Evolutionary conservation across 2,888 invertebrate genomes (phyloP).

Genomic region (Elmis aenea): DNA sequence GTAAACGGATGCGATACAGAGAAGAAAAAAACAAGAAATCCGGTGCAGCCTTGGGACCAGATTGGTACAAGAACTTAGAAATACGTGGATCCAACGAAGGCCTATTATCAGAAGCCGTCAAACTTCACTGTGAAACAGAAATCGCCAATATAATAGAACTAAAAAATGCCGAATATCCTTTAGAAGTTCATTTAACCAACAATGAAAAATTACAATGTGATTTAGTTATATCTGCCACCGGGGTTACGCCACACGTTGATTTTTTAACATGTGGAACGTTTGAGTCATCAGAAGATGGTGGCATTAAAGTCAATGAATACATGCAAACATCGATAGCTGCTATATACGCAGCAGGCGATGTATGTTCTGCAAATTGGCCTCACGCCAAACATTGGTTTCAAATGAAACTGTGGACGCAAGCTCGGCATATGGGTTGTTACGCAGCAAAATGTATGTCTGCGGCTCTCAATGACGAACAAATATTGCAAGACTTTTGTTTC

Average conservation of each 20-base stretch:
- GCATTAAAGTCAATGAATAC: slow-evolving; percentile 76
- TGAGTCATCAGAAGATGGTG: slow-evolving; percentile 64
- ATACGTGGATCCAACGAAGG: slow-evolving; percentile 49
- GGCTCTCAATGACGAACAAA: slow-evolving; percentile 54
- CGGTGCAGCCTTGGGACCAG: slow-evolving; percentile 94
- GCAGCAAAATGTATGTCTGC: slow-evolving; percentile 86
- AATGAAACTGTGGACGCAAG: slow-evolving; percentile 97
- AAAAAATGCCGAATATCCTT: slow-evolving; percentile 53
- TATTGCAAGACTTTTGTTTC: slow-evolving; percentile 91
- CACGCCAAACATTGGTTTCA: slow-evolving; percentile 82
- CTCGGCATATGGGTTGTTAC: slow-evolving; percentile 93
- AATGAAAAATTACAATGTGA: slow-evolving; percentile 73
- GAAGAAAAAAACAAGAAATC: slow-evolving; percentile 54
- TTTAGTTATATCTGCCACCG: slow-evolving; percentile 92
- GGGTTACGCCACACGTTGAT: slow-evolving; percentile 70
- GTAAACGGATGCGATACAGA: slow-evolving; percentile 62
- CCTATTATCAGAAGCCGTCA: slow-evolving; percentile 46
- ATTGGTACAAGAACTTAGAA: slow-evolving; percentile 78
- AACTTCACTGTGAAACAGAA: slow-evolving; percentile 60
- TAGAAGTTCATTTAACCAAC: slow-evolving; percentile 70
- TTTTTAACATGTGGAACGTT: slow-evolving; percentile 52
- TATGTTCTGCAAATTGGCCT: slow-evolving; percentile 79
- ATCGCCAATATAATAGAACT: slow-evolving; percentile 44
- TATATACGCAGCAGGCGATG: slow-evolving; percentile 95
- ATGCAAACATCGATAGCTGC: slow-evolving; percentile 74